Evolutionary conservation across 1,140 invertebrate genomes (phyloP), one percentile per base, ranked within the genome.

Genomic region (Tetranychus urticae): DNA sequence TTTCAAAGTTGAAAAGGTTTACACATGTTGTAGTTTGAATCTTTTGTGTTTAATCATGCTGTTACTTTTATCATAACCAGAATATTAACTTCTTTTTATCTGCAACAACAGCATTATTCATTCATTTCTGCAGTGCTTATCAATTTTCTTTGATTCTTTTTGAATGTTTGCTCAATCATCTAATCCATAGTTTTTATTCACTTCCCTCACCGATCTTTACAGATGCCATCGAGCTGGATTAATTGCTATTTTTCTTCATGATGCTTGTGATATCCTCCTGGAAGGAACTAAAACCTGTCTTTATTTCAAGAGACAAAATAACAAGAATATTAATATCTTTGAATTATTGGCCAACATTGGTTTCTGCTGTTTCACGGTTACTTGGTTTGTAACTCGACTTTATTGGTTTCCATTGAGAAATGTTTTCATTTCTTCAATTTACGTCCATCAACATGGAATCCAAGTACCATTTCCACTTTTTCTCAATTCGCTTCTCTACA

Each of bases 381-480:
- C 69, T 54, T 75, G 73, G 73, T 67, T 67, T 60, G 48, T 70
- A 0, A 64, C 65, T 56, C 65, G 72, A 34, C 64, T 73, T 0
- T 76, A 76, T 64, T 73, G 68, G 67, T 75, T 68, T 62, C 72
- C 74, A 12, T 64, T 74, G 45, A 71, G 72, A 65, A 66, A 70
- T 13, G 59, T 75, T 14, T 71, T 74, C 61, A 58, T 50, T 12
- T 52, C 35, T 31, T 50, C 59, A 39, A 33, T 50, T 45, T 60
- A 60, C 50, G 12, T 56, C n/a, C 39, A 23, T 36, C 56, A 57
- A 50, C 5, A 66, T 64, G 62, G 64, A 62, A 59, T 65, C 64
- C 55, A 65, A 61, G 59, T 68, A 23, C 68, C 69, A 7, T 72
- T 72, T 63, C 67, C 67, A 61, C 61, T 68, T 8, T 63, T 70